Conservation (phyloP, 2,797 vertebrate genomes). For the Chaetodon trifasciatus region DNA sequence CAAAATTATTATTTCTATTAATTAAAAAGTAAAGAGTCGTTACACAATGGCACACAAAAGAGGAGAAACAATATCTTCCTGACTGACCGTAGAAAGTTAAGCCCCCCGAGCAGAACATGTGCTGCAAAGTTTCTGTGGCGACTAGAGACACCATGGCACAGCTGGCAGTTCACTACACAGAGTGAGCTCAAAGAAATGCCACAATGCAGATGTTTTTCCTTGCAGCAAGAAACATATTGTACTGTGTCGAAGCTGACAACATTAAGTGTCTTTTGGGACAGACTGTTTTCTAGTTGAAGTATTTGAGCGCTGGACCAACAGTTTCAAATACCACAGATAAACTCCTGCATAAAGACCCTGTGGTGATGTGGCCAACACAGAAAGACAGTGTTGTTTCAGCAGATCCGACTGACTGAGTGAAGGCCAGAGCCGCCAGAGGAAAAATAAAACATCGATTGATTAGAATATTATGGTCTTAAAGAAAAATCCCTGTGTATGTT, state of each 20-base stretch:
- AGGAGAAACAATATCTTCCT: neutral
- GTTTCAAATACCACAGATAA: constrained; percentile 43
- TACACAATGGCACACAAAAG: neutral
- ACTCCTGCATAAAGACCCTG: constrained; percentile 11
- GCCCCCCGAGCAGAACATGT: constrained; percentile 26
- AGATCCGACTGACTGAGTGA: neutral
- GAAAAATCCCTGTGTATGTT: neutral
- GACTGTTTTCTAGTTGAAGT: constrained; percentile 46
- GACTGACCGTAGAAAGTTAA: neutral
- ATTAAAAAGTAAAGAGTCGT: too few species aligned
- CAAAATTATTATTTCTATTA: neutral
- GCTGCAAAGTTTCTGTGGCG: constrained; percentile 31
- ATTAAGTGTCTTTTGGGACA: constrained; percentile 45
- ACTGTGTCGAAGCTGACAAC: constrained; percentile 47
- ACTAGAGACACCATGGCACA: constrained; percentile 39
- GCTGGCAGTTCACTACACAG: constrained; percentile 44
- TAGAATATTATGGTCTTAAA: neutral
- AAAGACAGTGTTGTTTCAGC: neutral
- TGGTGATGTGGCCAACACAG: neutral
- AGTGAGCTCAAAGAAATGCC: constrained; percentile 49
- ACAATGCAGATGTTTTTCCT: constrained; percentile 66
- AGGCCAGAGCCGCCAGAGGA: neutral
- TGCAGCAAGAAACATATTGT: constrained; percentile 48
- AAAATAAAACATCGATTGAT: constrained; percentile 13
- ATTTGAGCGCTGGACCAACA: constrained; percentile 33